Base-by-base conservation (phyloP, 2,113 vertebrate genomes). In the Orycteropus afer region DNA sequence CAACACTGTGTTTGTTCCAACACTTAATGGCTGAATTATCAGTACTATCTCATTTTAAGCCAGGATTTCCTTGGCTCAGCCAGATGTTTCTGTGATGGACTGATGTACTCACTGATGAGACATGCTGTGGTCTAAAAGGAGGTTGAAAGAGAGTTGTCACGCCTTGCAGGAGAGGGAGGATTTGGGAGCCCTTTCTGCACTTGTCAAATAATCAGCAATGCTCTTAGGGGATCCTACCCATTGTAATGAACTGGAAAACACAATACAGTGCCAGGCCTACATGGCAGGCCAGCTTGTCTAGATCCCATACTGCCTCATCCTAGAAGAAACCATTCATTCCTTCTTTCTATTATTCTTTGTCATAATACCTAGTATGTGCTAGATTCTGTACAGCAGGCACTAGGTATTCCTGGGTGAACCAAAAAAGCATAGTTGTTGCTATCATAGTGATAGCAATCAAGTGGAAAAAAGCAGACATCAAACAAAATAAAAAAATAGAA, bases 61-160 rank as follows among this genome's bases (percentile, higher is more conserved):
- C 67, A 90, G 95, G 90, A 95, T 97, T 98, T 95, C 96, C 93
- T 65, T 94, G 67, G 87, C 87, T 97, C 95, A 59, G 77, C 69
- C 97, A 97, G 85, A 96, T 96, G 94, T 98, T 97, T 97, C 96
- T 96, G 27, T 96, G 94, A 96, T 96, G 92, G 92, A 96, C 97
- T 74, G 63, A 84, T 95, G 95, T 95, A 96, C 87, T 97, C 96
- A 97, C 86, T 97, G 94, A 96, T 88, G 91, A 97, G 95, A 97
- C 95, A 84, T 96, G 95, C 92, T 63, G 40, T 2, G 9, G 12
- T 69, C 89, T 82, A 93, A 89, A 90, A 86, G 89, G 29, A 86
- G 0, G 0, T n/a, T 97, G 91, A 84, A 97, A 80, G 49, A 65
- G 59, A 85, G 32, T 86, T 92, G 2, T 0, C 89, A 89, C 92